Evolutionary conservation across 2,888 invertebrate species (phyloP), one percentile per base, ranked within the genome.

Genomic region (Spodoptera littoralis): DNA sequence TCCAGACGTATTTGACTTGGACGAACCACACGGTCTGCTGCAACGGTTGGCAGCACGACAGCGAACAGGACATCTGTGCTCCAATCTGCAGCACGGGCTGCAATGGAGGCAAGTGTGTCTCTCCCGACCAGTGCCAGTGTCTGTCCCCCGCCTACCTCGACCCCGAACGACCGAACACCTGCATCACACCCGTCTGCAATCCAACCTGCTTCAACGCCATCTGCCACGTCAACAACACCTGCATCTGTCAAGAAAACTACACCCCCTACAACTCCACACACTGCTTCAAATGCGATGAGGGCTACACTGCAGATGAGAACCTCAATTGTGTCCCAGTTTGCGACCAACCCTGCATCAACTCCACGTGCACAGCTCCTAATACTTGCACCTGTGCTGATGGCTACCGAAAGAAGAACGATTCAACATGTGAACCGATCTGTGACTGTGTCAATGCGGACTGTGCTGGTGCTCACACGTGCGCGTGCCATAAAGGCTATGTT

Each of bases 81-180:
- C 95, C 96, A 0, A 84, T 90, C 0, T 96, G 96, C 80, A 90
- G 90, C 63, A 92, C 91, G 0, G 92, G 92, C 0, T 96, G 96
- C 76, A 74, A 66, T 3, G 85, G 88, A 49, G 96, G 96, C 2
- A 86, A 84, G 5, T 95, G 95, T 74, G 75, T 87, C 3, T 86
- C 85, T 0, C 94, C 94, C 1, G 88, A 92, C 27, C 71, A 71
- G 12, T 94, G 94, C 76, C 75, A 80, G 8, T 94, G 94, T 65
- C 82, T 87, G 4, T 70, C 89, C 0, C 93, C 93, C 0, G 51
- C 84, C 2, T 71, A 80, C 66, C 84, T 90, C 22, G 84, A 92
- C 60, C 86, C 86, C 0, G 81, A 81, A 4, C 83, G 83, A 48
- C 79, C 77, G n/a, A 91, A 91, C 81, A 78, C 81, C 44, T 93